Conservation (phyloP, 2,113 vertebrate genomes). For the Polypterus bichir region DNA sequence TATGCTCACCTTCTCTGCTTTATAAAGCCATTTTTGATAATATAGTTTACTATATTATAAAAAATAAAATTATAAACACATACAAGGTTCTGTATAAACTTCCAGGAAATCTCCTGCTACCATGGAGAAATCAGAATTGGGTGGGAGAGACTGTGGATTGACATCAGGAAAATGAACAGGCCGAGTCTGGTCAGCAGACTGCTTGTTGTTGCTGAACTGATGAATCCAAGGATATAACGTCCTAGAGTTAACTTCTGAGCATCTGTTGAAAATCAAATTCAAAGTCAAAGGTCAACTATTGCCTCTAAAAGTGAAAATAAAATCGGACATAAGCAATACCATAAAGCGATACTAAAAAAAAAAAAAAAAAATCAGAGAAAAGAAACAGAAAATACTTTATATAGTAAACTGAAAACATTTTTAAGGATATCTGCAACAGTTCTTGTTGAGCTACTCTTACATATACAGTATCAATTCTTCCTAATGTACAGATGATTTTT, state of each 20-base stretch:
- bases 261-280: conserved; percentile 65
- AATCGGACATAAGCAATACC: conserved; percentile 14
- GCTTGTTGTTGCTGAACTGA: conserved; percentile 97
- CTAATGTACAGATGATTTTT: too few relatives aligned
- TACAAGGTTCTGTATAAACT: conserved; percentile 80
- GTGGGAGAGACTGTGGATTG: conserved; percentile 82
- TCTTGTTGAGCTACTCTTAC: too few relatives aligned
- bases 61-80: conserved; percentile 28
- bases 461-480: too few relatives aligned
- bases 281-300: conserved; percentile 13
- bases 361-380: neutral
- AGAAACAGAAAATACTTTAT: neutral
- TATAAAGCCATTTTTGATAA: too few relatives aligned
- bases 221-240: conserved; percentile 96
- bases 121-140: conserved; percentile 88
- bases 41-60: too few relatives aligned
- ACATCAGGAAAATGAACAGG: conserved; percentile 85
- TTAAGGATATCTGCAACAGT: neutral
- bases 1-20: too few relatives aligned
- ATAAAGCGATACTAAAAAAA: neutral
- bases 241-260: conserved; percentile 76
- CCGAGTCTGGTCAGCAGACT: conserved; percentile 81
- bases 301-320: neutral
- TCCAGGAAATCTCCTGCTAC: conserved; percentile 95
- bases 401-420: neutral